Percentiles rank a stretch among this genome's conserved stretches.
Evolutionary conservation across 2,888 invertebrate genomes (phyloP).

Genomic region (Nephrotoma flavescens): DNA sequence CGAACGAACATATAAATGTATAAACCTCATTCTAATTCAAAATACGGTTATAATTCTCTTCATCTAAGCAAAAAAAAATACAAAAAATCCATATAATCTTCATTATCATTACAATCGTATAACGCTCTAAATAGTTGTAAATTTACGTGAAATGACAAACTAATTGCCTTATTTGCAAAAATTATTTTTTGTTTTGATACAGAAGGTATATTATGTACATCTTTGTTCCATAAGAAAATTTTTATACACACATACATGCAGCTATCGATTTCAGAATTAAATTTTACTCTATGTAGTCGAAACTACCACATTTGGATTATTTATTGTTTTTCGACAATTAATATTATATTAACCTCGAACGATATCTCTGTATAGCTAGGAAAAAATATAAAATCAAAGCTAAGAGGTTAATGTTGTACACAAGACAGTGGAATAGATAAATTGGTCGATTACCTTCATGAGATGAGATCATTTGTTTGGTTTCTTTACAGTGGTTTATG

Average conservation of each 20-base stretch:
- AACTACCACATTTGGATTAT: neutral
- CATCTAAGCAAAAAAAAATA: neutral
- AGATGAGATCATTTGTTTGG: neutral
- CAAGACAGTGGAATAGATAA: neutral
- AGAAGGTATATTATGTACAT: neutral
- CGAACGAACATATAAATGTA: neutral
- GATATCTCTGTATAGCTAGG: neutral
- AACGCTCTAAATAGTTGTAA: neutral
- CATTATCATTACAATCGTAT: neutral
- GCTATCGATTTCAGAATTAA: neutral
- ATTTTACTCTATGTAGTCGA: neutral
- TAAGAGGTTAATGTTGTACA: neutral
- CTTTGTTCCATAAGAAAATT: neutral
- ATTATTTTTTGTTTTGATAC: neutral
- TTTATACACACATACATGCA: neutral
- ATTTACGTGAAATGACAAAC: neutral
- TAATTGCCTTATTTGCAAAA: neutral
- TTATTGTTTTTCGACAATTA: neutral
- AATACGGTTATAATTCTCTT: neutral
- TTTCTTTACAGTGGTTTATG: neutral
- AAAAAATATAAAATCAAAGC: neutral
- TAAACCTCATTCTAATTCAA: neutral
- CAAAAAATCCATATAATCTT: neutral
- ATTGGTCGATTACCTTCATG: neutral
- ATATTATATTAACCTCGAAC: neutral